phyloP scores from a whole-genome alignment of 2,113 vertebrate species.

The Rhegmatorhina hoffmannsi region DNA sequence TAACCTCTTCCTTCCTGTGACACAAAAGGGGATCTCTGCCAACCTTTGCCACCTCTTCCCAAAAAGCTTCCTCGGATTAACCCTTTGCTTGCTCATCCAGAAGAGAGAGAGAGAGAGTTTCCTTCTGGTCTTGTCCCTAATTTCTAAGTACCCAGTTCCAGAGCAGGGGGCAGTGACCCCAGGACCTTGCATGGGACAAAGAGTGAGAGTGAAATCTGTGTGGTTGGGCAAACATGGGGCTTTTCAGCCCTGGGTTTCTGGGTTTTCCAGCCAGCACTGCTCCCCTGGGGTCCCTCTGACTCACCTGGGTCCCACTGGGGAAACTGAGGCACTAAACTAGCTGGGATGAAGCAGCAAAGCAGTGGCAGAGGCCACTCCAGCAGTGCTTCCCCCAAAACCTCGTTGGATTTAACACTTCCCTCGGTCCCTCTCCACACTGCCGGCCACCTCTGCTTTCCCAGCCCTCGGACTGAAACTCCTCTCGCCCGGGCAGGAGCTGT shows the following conservation, averaged over 20 bases:
- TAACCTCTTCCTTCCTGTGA: conserved; percentile 21
- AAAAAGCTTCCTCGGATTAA: background rate
- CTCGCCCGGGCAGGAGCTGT: background rate
- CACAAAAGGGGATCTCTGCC: background rate
- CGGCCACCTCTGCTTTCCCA: background rate
- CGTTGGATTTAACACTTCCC: background rate
- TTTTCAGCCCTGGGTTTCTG: background rate
- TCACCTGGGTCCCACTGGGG: background rate
- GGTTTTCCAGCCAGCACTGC: background rate
- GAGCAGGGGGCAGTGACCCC: background rate
- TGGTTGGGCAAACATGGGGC: background rate
- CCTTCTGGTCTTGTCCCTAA: background rate
- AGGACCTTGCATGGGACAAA: background rate
- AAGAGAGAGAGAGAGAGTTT: background rate
- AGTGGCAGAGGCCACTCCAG: background rate
- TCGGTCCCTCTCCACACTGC: background rate
- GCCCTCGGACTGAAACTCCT: background rate
- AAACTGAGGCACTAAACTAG: background rate
- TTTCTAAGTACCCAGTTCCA: background rate
- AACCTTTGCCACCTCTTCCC: background rate
- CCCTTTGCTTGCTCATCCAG: background rate
- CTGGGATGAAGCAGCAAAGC: background rate
- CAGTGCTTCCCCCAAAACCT: background rate
- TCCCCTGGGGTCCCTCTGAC: background rate
- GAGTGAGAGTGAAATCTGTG: background rate